These are phyloP conservation scores for Drosophila prostipennis DNA, from an alignment of 2,888 invertebrate genomes.

Conservation along the genomic window DNA sequence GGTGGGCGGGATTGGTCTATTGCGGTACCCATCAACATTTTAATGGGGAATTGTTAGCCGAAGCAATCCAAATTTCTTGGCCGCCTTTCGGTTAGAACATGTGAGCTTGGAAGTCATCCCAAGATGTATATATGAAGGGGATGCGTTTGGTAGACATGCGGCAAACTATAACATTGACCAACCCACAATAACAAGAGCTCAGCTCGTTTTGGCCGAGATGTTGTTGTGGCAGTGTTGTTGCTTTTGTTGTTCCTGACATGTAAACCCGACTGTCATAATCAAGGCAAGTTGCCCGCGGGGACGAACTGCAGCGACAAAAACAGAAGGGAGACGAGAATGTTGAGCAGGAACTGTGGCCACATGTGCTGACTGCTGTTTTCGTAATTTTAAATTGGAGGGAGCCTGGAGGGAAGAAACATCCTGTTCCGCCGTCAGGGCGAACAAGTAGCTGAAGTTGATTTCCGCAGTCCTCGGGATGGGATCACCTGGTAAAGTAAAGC, in stretches of 20 bases:
- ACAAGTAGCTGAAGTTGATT: neutral
- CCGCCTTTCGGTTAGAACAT: conserved; percentile 8
- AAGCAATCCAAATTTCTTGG: conserved; percentile 53
- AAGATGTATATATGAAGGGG: conserved; percentile 16
- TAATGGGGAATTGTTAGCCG: conserved; percentile 58
- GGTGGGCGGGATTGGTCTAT: neutral
- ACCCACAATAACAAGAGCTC: conserved; percentile 25
- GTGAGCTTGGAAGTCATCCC: conserved; percentile 7
- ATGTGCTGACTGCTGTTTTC: conserved; percentile 3
- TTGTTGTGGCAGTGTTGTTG: conserved; percentile 9
- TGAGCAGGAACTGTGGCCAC: conserved; percentile 37
- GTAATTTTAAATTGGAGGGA: conserved; percentile 6
- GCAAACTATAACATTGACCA: conserved; percentile 72
- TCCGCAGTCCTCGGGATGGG: neutral
- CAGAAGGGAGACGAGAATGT: neutral
- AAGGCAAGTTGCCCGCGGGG: conserved; percentile 71
- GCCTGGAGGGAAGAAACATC: neutral
- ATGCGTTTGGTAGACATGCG: conserved; percentile 45
- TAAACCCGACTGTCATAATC: conserved; percentile 75
- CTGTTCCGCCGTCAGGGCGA: neutral
- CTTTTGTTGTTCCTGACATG: conserved; percentile 49
- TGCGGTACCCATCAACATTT: conserved; percentile 50
- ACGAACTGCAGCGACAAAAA: conserved; percentile 17
- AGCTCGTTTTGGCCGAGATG: conserved; percentile 41
- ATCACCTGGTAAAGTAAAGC: neutral